These are phyloP conservation scores for Dinoponera quadriceps DNA, from an alignment of 1,140 invertebrate species.

Conservation along the genomic window DNA sequence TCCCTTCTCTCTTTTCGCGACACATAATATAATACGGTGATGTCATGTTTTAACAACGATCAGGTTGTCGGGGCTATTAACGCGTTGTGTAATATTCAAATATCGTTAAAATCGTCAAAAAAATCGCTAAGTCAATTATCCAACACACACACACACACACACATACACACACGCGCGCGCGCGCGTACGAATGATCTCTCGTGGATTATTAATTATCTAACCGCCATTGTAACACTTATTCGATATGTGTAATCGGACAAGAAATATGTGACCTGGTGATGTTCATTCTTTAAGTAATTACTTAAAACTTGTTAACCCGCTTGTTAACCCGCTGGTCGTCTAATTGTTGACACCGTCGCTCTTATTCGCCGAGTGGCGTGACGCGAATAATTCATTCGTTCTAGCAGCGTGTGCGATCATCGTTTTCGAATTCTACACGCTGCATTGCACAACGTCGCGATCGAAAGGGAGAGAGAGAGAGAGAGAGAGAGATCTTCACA, in stretches of 20 bases:
- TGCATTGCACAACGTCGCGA: not conserved
- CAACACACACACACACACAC: too few species aligned
- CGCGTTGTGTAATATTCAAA: too few species aligned
- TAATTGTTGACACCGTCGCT: slow-evolving; percentile 22
- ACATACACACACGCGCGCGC: too few species aligned
- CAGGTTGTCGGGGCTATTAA: not conserved
- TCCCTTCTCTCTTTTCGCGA: too few species aligned
- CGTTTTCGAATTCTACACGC: not conserved
- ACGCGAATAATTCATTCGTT: slow-evolving; percentile 43
- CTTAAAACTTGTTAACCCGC: too few species aligned
- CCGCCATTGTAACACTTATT: not conserved
- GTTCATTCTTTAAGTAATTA: slow-evolving; percentile 4
- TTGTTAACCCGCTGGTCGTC: slow-evolving; percentile 14
- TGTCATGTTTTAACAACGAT: not conserved
- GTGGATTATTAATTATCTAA: not conserved
- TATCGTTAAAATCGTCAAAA: not conserved
- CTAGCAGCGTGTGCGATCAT: slow-evolving; percentile 22
- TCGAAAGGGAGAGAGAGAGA: not conserved
- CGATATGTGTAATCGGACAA: not conserved
- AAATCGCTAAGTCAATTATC: not conserved
- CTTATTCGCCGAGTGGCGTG: not conserved
- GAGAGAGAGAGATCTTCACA: not conserved
- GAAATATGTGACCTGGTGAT: not conserved
- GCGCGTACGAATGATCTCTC: not conserved
- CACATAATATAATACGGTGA: not conserved